phyloP scores from a whole-genome alignment of 2,797 vertebrate genomes.

The Coregonus suidteri region DNA sequence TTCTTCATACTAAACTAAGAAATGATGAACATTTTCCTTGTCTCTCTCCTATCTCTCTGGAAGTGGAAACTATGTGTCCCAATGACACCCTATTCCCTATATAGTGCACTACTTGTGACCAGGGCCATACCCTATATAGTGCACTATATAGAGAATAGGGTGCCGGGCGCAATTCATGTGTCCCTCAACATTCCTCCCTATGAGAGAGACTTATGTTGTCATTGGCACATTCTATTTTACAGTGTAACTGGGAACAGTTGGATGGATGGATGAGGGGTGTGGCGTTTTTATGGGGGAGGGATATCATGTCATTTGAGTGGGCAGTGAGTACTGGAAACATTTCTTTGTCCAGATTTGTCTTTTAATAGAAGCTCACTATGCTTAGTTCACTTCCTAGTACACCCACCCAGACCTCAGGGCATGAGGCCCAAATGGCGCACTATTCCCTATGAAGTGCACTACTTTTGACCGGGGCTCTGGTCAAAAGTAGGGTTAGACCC shows the following conservation, averaged over 20 bases:
- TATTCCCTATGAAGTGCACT: too few species aligned
- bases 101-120: background rate
- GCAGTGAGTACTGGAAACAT: slow-evolving; percentile 9
- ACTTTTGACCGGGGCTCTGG: too few species aligned
- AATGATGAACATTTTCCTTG: background rate
- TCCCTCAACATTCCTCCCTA: background rate
- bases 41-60: background rate
- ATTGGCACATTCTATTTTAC: background rate
- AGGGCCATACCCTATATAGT: too few species aligned
- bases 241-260: background rate
- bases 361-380: slow-evolving; percentile 1
- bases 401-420: background rate
- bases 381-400: background rate
- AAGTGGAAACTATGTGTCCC: background rate
- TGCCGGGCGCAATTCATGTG: background rate
- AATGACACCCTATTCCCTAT: background rate
- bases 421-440: background rate
- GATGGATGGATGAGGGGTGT: slow-evolving; percentile 8
- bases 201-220: background rate
- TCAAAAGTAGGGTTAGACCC: too few species aligned
- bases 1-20: background rate
- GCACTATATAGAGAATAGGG: too few species aligned
- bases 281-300: slow-evolving; percentile 4
- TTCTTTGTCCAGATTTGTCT: slow-evolving; percentile 13
- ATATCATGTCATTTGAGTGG: slow-evolving; percentile 11